These are phyloP conservation scores for Caenorhabditis sp. DNA, from an alignment of 2,888 invertebrate species.

Conservation along the genomic window DNA sequence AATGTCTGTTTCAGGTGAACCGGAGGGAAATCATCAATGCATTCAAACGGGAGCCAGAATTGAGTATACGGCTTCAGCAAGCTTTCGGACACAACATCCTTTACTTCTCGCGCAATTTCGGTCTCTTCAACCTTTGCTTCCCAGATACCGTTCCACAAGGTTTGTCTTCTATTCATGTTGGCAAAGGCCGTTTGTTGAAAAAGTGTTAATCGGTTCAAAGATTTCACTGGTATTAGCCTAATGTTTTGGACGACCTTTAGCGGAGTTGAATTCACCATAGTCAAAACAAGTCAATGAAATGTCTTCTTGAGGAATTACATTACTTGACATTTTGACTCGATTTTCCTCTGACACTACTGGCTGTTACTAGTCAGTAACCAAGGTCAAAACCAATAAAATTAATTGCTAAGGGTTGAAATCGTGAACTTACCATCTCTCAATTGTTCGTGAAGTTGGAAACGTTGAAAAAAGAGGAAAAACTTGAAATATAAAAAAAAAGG, in stretches of 20 bases:
- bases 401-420: conserved; percentile 26
- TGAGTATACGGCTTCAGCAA: conserved; percentile 77
- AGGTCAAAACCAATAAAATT: conserved; percentile 57
- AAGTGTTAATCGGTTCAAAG: conserved; percentile 47
- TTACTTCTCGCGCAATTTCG: conserved; percentile 94
- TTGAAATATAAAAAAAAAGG: conserved; percentile 4
- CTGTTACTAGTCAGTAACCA: conserved; percentile 33
- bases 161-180: conserved; percentile 40
- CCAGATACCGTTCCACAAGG: conserved; percentile 90
- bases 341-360: conserved; percentile 12
- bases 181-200: conserved; percentile 3
- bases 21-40: conserved; percentile 75
- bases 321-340: conserved; percentile 19
- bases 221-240: conserved; percentile 15
- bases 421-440: conserved; percentile 4
- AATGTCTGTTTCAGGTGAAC: conserved; percentile 74
- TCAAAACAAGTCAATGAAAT: conserved; percentile 58
- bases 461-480: neutral
- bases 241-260: neutral
- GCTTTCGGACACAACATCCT: conserved; percentile 90
- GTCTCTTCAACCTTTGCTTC: conserved; percentile 95
- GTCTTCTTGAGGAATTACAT: conserved; percentile 36
- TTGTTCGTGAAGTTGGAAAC: neutral
- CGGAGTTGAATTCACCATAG: conserved; percentile 11
- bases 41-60: conserved; percentile 78